Conservation (phyloP, 2,888 invertebrate genomes). For the Erannis defoliaria region DNA sequence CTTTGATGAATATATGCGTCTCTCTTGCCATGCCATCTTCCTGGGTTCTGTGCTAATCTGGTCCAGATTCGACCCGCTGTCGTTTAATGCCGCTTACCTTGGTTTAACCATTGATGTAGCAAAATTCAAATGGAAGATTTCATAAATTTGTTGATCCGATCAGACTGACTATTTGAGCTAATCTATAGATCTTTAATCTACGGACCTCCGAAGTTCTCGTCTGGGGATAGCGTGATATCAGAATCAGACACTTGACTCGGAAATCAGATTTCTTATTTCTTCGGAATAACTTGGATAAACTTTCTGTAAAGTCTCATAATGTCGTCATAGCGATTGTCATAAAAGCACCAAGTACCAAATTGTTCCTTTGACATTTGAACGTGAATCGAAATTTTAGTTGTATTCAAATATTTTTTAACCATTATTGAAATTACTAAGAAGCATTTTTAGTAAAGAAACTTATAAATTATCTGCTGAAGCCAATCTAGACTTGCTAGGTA, state of each 20-base stretch:
- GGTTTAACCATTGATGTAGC: too few relatives aligned
- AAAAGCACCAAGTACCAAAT: background rate
- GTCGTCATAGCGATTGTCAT: background rate
- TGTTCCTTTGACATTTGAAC: background rate
- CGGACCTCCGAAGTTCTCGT: constrained; percentile 45
- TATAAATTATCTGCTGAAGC: background rate
- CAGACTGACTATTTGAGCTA: background rate
- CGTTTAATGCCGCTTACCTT: too few relatives aligned
- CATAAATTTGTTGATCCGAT: background rate
- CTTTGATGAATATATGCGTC: too few relatives aligned
- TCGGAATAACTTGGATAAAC: constrained; percentile 32
- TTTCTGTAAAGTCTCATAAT: background rate
- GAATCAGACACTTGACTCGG: constrained; percentile 4
- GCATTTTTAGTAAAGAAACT: background rate
- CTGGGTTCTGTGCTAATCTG: too few relatives aligned
- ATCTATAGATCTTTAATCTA: constrained; percentile 11
- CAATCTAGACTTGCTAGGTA: background rate
- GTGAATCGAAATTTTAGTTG: background rate
- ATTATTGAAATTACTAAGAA: background rate
- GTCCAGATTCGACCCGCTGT: too few relatives aligned
- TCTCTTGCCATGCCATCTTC: too few relatives aligned
- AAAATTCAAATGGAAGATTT: too few relatives aligned
- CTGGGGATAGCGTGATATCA: constrained; percentile 51
- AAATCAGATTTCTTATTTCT: constrained; percentile 22
- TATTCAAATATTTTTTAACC: background rate